Conservation (phyloP, 1,140 invertebrate genomes). For the Drosophila paulistorum region DNA sequence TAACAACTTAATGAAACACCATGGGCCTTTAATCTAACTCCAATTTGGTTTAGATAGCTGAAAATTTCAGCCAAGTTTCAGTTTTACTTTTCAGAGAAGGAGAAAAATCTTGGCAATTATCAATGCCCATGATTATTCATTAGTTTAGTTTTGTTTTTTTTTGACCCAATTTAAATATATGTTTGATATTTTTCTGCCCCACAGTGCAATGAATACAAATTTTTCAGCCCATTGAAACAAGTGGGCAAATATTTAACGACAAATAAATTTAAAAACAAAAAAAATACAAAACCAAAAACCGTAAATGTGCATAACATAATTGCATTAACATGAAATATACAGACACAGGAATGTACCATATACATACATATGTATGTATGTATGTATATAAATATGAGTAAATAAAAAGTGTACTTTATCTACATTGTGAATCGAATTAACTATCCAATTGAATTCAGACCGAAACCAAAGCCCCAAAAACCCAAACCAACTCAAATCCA, state of each 20-base stretch:
- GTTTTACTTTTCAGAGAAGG: no score
- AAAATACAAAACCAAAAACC: not conserved
- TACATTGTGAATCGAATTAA: constrained; percentile 7
- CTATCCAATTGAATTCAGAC: constrained; percentile 2
- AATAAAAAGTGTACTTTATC: constrained; percentile 1
- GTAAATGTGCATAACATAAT: constrained; percentile 5
- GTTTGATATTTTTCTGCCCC: no score
- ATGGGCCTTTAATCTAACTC: no score
- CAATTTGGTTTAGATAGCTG: no score
- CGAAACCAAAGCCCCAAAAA: not conserved
- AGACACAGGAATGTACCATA: no score
- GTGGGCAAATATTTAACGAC: not conserved
- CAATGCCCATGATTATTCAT: not conserved
- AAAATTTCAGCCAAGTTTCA: no score
- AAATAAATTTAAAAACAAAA: constrained; percentile 4
- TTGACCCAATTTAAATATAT: no score
- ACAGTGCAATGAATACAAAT: not conserved
- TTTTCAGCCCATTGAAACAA: not conserved
- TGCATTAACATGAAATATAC: not conserved
- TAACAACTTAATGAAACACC: no score
- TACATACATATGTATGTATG: no score
- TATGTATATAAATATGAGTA: not conserved
- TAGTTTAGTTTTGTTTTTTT: no score
- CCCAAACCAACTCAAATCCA: not conserved
- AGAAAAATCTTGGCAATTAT: no score